phyloP scores from a whole-genome alignment of 92 coral and sea anemone species.

The Hydrozoanthus gracilis region DNA sequence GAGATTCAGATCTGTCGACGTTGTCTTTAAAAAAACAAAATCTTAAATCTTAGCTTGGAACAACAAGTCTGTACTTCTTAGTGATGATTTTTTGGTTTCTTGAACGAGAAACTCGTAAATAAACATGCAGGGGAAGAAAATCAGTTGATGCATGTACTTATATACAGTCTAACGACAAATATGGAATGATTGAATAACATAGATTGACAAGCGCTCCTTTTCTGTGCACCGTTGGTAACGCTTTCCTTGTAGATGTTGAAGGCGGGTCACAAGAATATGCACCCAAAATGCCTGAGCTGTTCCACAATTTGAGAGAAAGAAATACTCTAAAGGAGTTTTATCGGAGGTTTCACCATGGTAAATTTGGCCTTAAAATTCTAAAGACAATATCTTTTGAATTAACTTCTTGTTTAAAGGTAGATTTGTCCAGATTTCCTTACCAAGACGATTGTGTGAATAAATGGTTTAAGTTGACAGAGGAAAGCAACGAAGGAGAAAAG shows the following conservation, averaged over 20 bases:
- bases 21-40: not conserved
- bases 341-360: not conserved
- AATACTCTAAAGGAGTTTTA: not conserved
- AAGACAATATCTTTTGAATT: not conserved
- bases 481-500: conserved; percentile 7
- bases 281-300: not conserved
- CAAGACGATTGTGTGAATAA: conserved; percentile 4
- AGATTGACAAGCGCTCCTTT: not conserved
- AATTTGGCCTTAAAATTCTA: not conserved
- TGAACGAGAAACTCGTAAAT: not conserved
- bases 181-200: not conserved
- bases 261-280: no score
- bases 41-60: not conserved
- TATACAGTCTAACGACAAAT: no score
- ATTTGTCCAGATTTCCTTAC: conserved; percentile 40
- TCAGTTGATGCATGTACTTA: not conserved
- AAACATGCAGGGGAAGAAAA: not conserved
- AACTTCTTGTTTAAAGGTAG: not conserved
- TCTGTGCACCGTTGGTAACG: no score
- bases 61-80: not conserved
- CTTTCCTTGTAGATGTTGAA: no score
- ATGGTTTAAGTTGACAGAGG: conserved; percentile 35
- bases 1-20: not conserved
- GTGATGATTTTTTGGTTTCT: not conserved
- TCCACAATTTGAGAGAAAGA: not conserved